These are phyloP conservation scores for Toxonevra muliebris DNA, from an alignment of 2,888 invertebrate genomes.

Conservation along the genomic window DNA sequence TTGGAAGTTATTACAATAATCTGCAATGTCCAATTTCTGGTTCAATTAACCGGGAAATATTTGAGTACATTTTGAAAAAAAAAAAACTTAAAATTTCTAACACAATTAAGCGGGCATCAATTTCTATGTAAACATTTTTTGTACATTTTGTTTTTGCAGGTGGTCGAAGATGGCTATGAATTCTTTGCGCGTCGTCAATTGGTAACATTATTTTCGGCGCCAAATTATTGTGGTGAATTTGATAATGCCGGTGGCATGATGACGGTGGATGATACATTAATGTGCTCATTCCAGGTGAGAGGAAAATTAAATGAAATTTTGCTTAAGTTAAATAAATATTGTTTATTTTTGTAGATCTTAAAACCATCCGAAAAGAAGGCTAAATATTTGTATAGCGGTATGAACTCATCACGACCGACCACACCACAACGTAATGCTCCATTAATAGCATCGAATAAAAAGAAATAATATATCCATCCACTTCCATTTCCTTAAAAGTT, in stretches of 20 bases:
- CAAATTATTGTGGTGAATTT: conserved; percentile 98
- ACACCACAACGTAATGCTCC: conserved; percentile 83
- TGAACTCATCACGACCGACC: conserved; percentile 85
- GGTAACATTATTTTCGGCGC: conserved; percentile 98
- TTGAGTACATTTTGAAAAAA: no score
- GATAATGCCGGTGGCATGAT: conserved; percentile 99
- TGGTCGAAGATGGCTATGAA: conserved; percentile 99
- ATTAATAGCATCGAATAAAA: conserved; percentile 64
- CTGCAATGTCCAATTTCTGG: no score
- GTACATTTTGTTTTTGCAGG: conserved; percentile 65
- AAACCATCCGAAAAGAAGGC: conserved; percentile 99
- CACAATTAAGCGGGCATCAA: no score
- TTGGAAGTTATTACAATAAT: background rate
- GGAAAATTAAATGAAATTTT: background rate
- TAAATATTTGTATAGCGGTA: conserved; percentile 95
- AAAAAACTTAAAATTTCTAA: no score
- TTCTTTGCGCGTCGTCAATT: conserved; percentile 98
- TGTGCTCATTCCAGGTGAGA: conserved; percentile 99
- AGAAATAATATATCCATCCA: conserved; percentile 66
- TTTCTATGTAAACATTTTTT: background rate
- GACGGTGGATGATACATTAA: conserved; percentile 98
- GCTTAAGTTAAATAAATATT: background rate
- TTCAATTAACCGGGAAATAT: no score
- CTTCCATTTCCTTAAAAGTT: conserved; percentile 64
- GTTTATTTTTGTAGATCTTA: conserved; percentile 78